Conservation (phyloP, 2,888 invertebrate genomes). For the Gnatocerus cornutus region DNA sequence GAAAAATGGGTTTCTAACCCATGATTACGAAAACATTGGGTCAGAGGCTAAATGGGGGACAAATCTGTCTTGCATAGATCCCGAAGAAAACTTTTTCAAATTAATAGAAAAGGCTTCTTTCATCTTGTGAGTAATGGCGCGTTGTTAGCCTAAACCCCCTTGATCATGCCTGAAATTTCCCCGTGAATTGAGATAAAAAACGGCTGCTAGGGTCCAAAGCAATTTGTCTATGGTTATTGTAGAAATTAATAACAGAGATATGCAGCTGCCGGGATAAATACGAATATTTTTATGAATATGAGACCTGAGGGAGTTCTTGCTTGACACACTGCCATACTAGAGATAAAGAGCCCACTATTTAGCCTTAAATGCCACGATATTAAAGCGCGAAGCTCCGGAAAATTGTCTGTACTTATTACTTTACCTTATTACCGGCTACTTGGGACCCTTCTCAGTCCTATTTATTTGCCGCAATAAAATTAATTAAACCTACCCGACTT, state of each 20-base stretch:
- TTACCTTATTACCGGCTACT: conserved; percentile 46
- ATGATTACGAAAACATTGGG: neutral
- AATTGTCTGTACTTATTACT: conserved; percentile 45
- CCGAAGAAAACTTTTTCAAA: no score
- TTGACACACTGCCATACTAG: conserved; percentile 50
- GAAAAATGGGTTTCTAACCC: conserved; percentile 1
- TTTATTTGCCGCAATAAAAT: conserved; percentile 48
- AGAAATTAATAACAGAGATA: conserved; percentile 57
- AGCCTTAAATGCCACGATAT: conserved; percentile 45
- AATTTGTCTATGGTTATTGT: conserved; percentile 57
- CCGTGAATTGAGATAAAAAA: conserved; percentile 45
- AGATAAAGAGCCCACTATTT: conserved; percentile 56
- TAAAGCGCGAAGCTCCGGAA: conserved; percentile 44
- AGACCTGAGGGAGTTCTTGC: conserved; percentile 52
- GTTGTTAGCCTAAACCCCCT: conserved; percentile 41
- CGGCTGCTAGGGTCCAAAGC: conserved; percentile 44
- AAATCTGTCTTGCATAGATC: conserved; percentile 19
- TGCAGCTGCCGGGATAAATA: conserved; percentile 56
- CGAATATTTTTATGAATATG: conserved; percentile 56
- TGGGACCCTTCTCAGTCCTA: conserved; percentile 22
- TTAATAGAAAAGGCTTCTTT: conserved; percentile 5
- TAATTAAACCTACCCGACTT: conserved; percentile 40
- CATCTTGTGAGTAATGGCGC: conserved; percentile 39
- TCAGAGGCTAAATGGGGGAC: conserved; percentile 13
- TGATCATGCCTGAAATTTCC: conserved; percentile 49